Evolutionary conservation across 2,888 invertebrate species (phyloP).

Genomic region (Coremacera marginata): DNA sequence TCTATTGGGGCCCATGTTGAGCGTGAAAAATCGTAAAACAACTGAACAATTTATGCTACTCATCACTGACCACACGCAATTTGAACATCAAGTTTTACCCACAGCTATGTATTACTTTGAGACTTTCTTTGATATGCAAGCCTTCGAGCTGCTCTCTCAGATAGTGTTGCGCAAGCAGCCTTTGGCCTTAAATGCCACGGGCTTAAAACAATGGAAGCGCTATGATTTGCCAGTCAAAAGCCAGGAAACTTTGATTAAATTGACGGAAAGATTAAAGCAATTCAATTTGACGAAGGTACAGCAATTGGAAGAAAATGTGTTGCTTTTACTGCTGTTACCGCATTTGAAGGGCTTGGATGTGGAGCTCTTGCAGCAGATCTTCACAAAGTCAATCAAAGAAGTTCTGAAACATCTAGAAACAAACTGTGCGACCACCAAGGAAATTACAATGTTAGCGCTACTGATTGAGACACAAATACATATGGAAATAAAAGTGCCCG

Average conservation of each 20-base stretch:
- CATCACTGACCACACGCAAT: slow-evolving; percentile 76
- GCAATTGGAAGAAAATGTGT: slow-evolving; percentile 65
- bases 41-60: slow-evolving; percentile 77
- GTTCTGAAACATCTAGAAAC: slow-evolving; percentile 10
- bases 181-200: slow-evolving; percentile 74
- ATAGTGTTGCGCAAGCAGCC: slow-evolving; percentile 78
- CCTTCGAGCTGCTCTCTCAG: slow-evolving; percentile 75
- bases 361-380: slow-evolving; percentile 45
- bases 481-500: slow-evolving; percentile 60
- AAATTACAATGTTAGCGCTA: slow-evolving; percentile 70
- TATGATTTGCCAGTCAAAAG: slow-evolving; percentile 75
- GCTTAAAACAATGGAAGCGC: slow-evolving; percentile 75
- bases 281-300: slow-evolving; percentile 46
- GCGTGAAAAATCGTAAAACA: slow-evolving; percentile 72
- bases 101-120: slow-evolving; percentile 75
- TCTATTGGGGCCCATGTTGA: slow-evolving; percentile 76
- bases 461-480: slow-evolving; percentile 75
- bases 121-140: slow-evolving; percentile 71
- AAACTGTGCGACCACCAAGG: background rate
- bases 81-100: slow-evolving; percentile 81
- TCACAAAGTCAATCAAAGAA: slow-evolving; percentile 37
- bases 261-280: slow-evolving; percentile 56
- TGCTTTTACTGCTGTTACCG: slow-evolving; percentile 58
- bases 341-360: slow-evolving; percentile 59
- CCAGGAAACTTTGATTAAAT: slow-evolving; percentile 52